Base-by-base conservation (phyloP, 2,888 invertebrate genomes). In the Drosophila niveifrons region DNA sequence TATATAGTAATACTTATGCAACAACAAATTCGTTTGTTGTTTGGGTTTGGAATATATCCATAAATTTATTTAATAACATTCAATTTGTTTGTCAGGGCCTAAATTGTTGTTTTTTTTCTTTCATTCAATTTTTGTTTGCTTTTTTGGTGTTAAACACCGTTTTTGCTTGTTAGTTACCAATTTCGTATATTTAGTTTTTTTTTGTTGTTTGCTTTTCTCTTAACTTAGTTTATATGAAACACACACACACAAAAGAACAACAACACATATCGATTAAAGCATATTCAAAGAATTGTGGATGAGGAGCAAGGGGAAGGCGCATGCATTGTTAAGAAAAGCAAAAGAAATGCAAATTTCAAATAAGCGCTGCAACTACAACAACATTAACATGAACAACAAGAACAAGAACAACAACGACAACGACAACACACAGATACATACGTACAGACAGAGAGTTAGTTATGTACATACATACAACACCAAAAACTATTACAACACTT, bases 1-100 rank as follows among this genome's bases (percentile, higher is more conserved):
- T 34, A 41, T 41, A n/a, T 44, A 50, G n/a, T 68, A 77, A 63
- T 77, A 66, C 72, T 81, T 80, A 73, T 80, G 52, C 66, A 78
- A 70, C 83, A 86, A 86, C 83, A 86, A 83, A 81, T 86, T 83
- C 82, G 84, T 78, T 67, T 79, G 72, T 73, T 79, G 83, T 66
- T 55, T 46, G 39, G 39, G 39, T 58, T 55, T 29, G 23, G 34
- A 18, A 43, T 61, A 28, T 66, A 44, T 71, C 43, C 64, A 67
- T 56, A 52, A 64, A 46, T 53, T 53, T 56, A 15, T 64, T 52
- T 34, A 41, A 66, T 67, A 69, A 72, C 66, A 64, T 75, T 72
- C 13, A 62, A 63, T 68, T 65, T 43, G 41, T 47, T 63, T 61
- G 36, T 47, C 9, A 44, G 62, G 66, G 52, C 55, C 72, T 78